Base-by-base conservation (phyloP, 92 coral and sea anemone species). In the Epizoanthus scotinus region DNA sequence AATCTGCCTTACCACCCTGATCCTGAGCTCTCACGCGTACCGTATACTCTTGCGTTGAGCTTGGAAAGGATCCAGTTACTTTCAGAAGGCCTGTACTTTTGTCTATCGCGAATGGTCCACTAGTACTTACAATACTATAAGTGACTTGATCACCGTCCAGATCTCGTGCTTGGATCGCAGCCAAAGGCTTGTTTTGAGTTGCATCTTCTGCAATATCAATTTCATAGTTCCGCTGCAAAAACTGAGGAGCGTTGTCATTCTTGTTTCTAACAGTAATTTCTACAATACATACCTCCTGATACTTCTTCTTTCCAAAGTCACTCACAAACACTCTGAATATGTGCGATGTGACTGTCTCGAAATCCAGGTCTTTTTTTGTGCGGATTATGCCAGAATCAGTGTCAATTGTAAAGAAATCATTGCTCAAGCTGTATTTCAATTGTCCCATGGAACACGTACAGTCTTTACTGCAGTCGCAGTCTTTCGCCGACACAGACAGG, bases 131-230 rank as follows among this genome's bases (percentile, higher is more conserved):
- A 27, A 79, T 75, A 14, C 58, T 61, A 59, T 92, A 94, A 21
- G 70, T 34, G 5, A 92, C 84, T 25, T 82, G 38, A 63, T 82
- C 85, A 14, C 94, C 93, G 63, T 95, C 98, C 3, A 70, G 78
- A 78, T 95, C 98, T 38, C 86, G 87, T 3, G 98, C 98, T 29
- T 88, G 90, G 31, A 95, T 90, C 52, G 94, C 97, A n/a, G 92
- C 97, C 59, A 95, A 64, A n/a, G 89, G 68, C 20, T 73, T 83
- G 49, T 57, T 65, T 6, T 72, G 73, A 19, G 31, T 64, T 2
- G 98, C 97, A 82, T 89, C 90, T 68, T 92, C 98, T n/a, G 97
- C 83, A 21, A 95, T 83, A n/a, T 85, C 84, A 73, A 92, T 90
- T 69, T 75, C 83, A 68, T 95, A 95, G 44, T 85, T 93, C 63